Evolutionary conservation across 2,113 vertebrate species (phyloP).

Genomic region (Saguinus imperator): DNA sequence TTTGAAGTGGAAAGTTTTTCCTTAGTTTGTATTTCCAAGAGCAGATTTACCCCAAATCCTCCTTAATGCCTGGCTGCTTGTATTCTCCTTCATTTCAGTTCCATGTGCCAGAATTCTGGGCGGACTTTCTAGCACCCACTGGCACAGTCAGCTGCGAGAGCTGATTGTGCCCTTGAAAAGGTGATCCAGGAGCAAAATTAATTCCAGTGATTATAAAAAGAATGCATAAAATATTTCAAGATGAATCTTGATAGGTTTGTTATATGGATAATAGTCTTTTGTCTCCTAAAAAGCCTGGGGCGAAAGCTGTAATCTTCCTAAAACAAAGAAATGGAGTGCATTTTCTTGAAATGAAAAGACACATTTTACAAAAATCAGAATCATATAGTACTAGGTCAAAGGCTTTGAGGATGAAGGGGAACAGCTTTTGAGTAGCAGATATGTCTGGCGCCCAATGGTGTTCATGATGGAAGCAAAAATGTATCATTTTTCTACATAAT

Average conservation of each 20-base stretch:
- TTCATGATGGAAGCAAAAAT: neutral
- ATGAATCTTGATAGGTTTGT: neutral
- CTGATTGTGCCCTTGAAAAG: constrained; percentile 19
- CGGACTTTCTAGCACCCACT: neutral
- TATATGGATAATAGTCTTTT: neutral
- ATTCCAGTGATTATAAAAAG: neutral
- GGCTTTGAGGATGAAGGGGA: neutral
- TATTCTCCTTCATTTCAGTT: neutral
- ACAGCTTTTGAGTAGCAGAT: neutral
- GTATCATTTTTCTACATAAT: neutral
- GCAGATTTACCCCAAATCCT: neutral
- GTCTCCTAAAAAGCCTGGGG: neutral
- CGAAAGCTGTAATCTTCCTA: constrained; percentile 24
- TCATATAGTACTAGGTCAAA: neutral
- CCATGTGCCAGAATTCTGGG: neutral
- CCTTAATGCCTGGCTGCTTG: neutral
- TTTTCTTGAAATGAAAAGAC: neutral
- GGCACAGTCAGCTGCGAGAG: neutral
- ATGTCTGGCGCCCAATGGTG: neutral
- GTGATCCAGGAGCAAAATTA: neutral
- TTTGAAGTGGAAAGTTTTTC: neutral
- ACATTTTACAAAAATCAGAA: neutral
- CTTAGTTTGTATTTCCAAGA: neutral
- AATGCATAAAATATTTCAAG: neutral
- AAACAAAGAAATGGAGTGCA: neutral